Conservation (phyloP, 2,888 invertebrate genomes). For the Rosalia funebris region DNA sequence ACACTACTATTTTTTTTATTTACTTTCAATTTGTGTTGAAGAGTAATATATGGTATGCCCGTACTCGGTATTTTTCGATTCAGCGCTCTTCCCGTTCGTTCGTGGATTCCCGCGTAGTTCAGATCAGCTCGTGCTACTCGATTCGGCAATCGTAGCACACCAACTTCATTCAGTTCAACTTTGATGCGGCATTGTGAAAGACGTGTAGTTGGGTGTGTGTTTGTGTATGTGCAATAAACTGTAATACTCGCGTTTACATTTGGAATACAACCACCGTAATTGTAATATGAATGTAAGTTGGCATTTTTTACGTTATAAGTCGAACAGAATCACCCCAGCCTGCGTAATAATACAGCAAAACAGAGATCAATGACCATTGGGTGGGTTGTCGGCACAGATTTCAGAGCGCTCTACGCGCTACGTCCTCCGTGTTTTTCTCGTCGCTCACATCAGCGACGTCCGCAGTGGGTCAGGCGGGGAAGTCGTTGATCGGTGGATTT, state of each 20-base stretch:
- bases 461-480: conserved; percentile 36
- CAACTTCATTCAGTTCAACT: conserved; percentile 18
- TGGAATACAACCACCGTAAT: conserved; percentile 35
- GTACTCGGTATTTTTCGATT: neutral
- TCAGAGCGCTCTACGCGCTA: conserved; percentile 44
- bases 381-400: conserved; percentile 59
- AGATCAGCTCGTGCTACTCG: neutral
- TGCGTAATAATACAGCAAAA: conserved; percentile 42
- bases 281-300: conserved; percentile 55
- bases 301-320: conserved; percentile 5
- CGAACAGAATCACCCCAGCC: neutral
- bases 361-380: conserved; percentile 65
- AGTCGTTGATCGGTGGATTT: too few relatives aligned
- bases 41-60: too few relatives aligned
- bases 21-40: too few relatives aligned
- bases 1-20: too few relatives aligned
- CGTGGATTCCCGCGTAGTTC: neutral
- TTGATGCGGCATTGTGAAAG: conserved; percentile 42
- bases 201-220: conserved; percentile 52
- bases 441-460: conserved; percentile 32
- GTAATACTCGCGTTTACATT: conserved; percentile 37
- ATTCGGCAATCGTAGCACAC: neutral
- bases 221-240: conserved; percentile 46
- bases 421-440: conserved; percentile 35
- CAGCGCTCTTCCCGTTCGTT: neutral